Evolutionary conservation across 2,888 invertebrate genomes (phyloP).

Genomic region (Hyposoter didymator): DNA sequence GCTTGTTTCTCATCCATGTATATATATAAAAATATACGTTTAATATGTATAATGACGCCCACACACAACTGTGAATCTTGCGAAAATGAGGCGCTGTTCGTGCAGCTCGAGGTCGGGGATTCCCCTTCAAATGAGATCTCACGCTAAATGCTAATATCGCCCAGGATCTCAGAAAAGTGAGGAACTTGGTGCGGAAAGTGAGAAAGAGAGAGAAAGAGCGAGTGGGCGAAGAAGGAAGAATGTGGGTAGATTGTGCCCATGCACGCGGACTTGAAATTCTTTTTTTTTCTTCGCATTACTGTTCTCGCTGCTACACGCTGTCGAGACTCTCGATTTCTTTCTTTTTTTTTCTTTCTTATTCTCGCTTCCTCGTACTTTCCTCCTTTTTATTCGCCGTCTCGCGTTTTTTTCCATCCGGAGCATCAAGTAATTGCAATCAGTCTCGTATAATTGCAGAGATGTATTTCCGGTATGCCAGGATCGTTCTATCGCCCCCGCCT

Average conservation of each 20-base stretch:
- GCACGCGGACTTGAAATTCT: conserved; percentile 5
- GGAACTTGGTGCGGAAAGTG: background rate
- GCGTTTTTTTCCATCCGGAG: background rate
- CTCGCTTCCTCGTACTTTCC: background rate
- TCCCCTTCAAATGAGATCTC: conserved; percentile 68
- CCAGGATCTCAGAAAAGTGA: conserved; percentile 39
- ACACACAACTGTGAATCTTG: conserved; percentile 14
- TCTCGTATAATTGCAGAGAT: conserved; percentile 49
- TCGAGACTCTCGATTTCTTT: conserved; percentile 34
- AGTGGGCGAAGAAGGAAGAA: background rate
- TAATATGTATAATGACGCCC: background rate
- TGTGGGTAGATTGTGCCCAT: conserved; percentile 42
- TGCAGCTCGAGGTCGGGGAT: conserved; percentile 40
- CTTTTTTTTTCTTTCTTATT: conserved; percentile 7
- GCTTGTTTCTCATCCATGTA: conserved; percentile 5
- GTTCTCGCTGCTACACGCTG: background rate
- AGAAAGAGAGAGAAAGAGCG: conserved; percentile 10
- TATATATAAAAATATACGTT: background rate
- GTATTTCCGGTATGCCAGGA: conserved; percentile 54
- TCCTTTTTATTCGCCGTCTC: background rate
- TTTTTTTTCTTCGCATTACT: conserved; percentile 1
- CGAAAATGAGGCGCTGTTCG: conserved; percentile 20
- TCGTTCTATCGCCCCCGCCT: background rate
- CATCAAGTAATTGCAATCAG: conserved; percentile 57
- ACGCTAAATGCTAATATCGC: conserved; percentile 70